Evolutionary conservation across 2,113 vertebrate species (phyloP).

Genomic region (Ptychochromis oligacanthus): DNA sequence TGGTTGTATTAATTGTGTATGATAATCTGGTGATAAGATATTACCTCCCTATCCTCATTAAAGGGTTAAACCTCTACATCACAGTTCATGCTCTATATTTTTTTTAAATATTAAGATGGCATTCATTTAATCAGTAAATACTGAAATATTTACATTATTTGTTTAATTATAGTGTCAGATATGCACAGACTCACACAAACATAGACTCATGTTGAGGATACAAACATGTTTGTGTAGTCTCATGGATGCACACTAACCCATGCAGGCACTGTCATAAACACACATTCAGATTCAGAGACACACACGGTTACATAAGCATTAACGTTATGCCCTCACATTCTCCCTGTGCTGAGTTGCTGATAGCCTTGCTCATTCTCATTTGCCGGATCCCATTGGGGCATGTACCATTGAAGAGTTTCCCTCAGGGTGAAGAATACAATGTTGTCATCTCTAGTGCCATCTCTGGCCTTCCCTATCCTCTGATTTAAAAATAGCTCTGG

Average conservation of each 20-base stretch:
- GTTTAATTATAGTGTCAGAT: neutral
- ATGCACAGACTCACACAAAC: neutral
- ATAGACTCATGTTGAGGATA: neutral
- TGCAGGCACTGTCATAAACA: conserved; percentile 26
- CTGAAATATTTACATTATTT: neutral
- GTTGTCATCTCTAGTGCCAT: conserved; percentile 72
- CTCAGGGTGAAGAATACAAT: conserved; percentile 61
- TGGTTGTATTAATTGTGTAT: neutral
- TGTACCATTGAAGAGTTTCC: conserved; percentile 59
- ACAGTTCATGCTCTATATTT: neutral
- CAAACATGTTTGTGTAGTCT: neutral
- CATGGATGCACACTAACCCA: conserved; percentile 13
- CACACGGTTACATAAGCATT: conserved; percentile 64
- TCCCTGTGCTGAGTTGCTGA: conserved; percentile 40
- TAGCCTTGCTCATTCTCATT: conserved; percentile 50
- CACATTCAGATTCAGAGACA: conserved; percentile 23
- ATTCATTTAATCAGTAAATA: neutral
- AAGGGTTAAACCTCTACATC: neutral
- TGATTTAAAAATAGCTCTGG: conserved; percentile 71
- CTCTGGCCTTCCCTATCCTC: conserved; percentile 46
- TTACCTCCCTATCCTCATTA: neutral
- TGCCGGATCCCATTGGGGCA: conserved; percentile 51
- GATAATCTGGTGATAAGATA: neutral
- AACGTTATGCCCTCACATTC: conserved; percentile 41
- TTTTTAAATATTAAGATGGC: neutral